phyloP scores from a whole-genome alignment of 2,888 invertebrate genomes.

The Oxycera nigricornis region DNA sequence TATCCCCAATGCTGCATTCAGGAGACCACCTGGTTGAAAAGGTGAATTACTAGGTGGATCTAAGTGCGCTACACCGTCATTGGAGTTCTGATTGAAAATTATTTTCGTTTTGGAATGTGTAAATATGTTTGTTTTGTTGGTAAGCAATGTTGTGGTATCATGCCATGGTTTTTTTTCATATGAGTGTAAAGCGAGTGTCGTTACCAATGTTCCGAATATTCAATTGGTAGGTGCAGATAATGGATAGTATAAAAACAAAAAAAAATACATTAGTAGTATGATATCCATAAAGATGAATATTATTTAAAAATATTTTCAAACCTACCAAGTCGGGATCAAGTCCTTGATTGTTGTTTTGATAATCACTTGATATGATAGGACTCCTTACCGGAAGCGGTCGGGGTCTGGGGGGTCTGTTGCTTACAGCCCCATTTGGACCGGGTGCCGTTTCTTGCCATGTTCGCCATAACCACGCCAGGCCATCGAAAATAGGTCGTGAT shows the following conservation, averaged over 20 bases:
- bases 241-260: too few species aligned
- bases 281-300: too few species aligned
- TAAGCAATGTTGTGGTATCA: not conserved
- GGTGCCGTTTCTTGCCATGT: constrained; percentile 67
- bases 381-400: not conserved
- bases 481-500: constrained; percentile 65
- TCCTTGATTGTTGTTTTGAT: constrained; percentile 39
- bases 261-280: too few species aligned
- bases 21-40: constrained; percentile 49
- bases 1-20: constrained; percentile 78
- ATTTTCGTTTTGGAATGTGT: not conserved
- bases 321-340: constrained; percentile 16
- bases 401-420: not conserved
- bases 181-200: not conserved
- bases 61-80: constrained; percentile 33
- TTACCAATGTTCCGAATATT: constrained; percentile 19
- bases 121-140: not conserved
- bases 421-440: constrained; percentile 52
- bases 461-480: constrained; percentile 68
- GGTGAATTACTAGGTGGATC: constrained; percentile 39
- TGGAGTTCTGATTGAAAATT: constrained; percentile 14
- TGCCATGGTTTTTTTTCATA: not conserved
- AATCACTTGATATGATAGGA: constrained; percentile 55
- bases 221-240: constrained; percentile 2
- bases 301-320: too few species aligned